Conservation (phyloP, 2,113 vertebrate genomes). For the Potamarius usumacintae region DNA sequence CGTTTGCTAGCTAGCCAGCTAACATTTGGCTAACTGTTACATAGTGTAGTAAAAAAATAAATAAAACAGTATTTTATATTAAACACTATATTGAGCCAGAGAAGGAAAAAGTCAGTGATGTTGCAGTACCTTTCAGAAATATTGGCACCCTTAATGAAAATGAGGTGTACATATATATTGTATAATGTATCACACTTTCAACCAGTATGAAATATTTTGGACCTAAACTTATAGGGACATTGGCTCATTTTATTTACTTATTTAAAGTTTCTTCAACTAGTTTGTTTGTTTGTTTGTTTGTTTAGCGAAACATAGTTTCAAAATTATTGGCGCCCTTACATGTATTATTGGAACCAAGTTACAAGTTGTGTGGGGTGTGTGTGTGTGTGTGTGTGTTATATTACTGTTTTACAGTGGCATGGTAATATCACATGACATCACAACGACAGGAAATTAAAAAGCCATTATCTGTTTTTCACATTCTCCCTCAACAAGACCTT, state of each 20-base stretch:
- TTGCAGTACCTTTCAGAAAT: neutral
- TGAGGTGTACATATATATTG: neutral
- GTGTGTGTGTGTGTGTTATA: neutral
- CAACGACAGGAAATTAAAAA: conserved; percentile 44
- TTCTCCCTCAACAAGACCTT: neutral
- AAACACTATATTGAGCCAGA: neutral
- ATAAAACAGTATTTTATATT: neutral
- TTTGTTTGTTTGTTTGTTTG: neutral
- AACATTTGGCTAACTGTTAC: neutral
- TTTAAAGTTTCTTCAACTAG: neutral
- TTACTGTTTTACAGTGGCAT: too few species aligned
- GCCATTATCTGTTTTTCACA: conserved; percentile 34
- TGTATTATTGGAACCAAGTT: neutral
- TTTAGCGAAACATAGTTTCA: too few species aligned
- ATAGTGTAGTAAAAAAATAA: neutral
- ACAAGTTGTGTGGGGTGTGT: neutral
- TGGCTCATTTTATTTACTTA: neutral
- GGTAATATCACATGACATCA: neutral
- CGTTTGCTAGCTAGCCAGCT: neutral
- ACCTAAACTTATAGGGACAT: neutral
- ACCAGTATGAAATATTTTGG: neutral
- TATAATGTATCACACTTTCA: neutral
- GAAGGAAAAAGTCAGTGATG: neutral
- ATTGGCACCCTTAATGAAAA: neutral
- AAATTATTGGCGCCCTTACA: neutral